Evolutionary conservation across 2,888 invertebrate species (phyloP).

Genomic region (Plagodis dolabraria): DNA sequence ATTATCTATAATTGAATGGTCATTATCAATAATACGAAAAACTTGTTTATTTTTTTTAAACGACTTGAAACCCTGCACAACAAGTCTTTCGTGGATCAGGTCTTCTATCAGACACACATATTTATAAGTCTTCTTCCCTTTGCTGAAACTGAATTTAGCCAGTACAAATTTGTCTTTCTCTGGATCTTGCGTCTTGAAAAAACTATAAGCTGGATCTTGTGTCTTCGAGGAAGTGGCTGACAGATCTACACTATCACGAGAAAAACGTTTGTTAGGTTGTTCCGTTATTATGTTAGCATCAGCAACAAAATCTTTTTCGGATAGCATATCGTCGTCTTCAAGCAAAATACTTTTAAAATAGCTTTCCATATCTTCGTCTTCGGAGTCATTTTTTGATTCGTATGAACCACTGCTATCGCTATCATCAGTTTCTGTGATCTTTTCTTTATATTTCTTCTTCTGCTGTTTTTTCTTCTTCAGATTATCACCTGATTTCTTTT

Average conservation of each 20-base stretch:
- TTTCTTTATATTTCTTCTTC: constrained; percentile 5
- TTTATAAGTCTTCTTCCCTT: constrained; percentile 11
- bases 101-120: constrained; percentile 12
- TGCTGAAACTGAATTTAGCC: constrained; percentile 7
- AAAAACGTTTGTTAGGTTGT: constrained; percentile 3
- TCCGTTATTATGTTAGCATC: constrained; percentile 5
- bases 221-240: constrained; percentile 7
- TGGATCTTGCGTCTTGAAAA: constrained; percentile 5
- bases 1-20: constrained; percentile 12
- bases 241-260: constrained; percentile 6
- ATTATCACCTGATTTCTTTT: constrained; percentile 4
- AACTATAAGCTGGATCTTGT: constrained; percentile 7
- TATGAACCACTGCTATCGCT: constrained; percentile 7
- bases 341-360: constrained; percentile 5
- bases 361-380: constrained; percentile 7
- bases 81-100: constrained; percentile 3
- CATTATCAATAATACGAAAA: constrained; percentile 15
- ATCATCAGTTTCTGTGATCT: constrained; percentile 5
- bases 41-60: constrained; percentile 1
- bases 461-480: constrained; percentile 4
- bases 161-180: constrained; percentile 4
- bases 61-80: constrained; percentile 5
- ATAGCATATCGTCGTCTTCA: constrained; percentile 5
- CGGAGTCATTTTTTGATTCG: constrained; percentile 4
- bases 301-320: constrained; percentile 7